Evolutionary conservation across 1,140 invertebrate species (phyloP), one percentile per base, ranked within the genome.

Genomic region (Drosophila virilis): DNA sequence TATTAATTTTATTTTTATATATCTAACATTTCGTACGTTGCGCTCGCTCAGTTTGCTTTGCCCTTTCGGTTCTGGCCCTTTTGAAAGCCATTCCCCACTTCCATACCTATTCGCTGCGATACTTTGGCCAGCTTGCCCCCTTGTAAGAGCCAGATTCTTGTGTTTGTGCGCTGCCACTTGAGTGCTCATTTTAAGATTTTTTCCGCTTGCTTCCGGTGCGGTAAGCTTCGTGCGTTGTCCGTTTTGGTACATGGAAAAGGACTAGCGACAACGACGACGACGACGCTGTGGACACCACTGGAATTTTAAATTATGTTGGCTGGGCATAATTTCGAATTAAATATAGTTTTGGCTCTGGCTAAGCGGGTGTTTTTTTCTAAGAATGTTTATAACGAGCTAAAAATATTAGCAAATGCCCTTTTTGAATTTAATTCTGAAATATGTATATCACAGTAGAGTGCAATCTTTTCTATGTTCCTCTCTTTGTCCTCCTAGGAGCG

Each of bases 1-100:
- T 88, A 88, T 88, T 88, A 88, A 88, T 88, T 88, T 88, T 88
- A 88, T 88, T 86, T 85, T 78, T 85, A 66, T 84, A 83, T 75
- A 32, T 73, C 48, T 76, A 59, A 60, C 62, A 57, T 61, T 57
- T 66, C 61, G 51, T 68, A 28, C 51, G 33, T 58, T 64, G 43
- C 58, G 13, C 59, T 37, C 17, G n/a, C 13, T 57, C n/a, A 32
- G 15, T 10, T 68, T 33, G 10, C 32, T 52, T 65, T 62, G 13
- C 17, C n/a, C 40, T 52, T 60, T 6, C 40, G n/a, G 22, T 28
- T 28, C 22, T 28, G 22, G 45, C 54, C 60, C 64, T 73, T 73
- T 59, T 57, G 22, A 6, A 5, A 28, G 3, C 22, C 4, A 28
- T 28, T 43, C 38, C 13, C 22, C 9, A 28, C 33, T 38, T 46